Evolutionary conservation across 2,888 invertebrate species (phyloP).

Genomic region (Erpobdella octoculata): DNA sequence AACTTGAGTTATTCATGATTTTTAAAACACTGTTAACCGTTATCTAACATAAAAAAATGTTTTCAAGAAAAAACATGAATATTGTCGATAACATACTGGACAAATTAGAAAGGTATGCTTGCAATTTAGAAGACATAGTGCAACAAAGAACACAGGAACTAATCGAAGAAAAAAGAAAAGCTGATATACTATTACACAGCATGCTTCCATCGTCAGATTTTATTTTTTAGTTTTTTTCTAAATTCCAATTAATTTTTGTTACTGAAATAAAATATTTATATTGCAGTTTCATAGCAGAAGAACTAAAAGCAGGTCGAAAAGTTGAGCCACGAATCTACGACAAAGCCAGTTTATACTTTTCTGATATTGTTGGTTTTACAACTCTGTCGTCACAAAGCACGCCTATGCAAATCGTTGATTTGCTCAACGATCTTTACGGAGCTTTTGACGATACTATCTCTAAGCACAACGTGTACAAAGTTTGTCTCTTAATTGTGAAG

Average conservation of each 20-base stretch:
- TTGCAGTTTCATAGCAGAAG: slow-evolving; percentile 27
- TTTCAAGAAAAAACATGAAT: too few species aligned
- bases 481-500: slow-evolving; percentile 24
- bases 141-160: slow-evolving; percentile 12
- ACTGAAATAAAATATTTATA: too few species aligned
- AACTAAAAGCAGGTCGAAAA: slow-evolving; percentile 28
- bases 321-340: slow-evolving; percentile 38
- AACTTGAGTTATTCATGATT: too few species aligned
- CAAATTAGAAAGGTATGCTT: slow-evolving; percentile 10
- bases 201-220: slow-evolving; percentile 10
- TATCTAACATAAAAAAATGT: too few species aligned
- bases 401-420: slow-evolving; percentile 45
- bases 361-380: slow-evolving; percentile 46
- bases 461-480: slow-evolving; percentile 47
- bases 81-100: slow-evolving; percentile 11
- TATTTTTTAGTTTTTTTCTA: too few species aligned
- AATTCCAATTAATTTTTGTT: too few species aligned
- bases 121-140: slow-evolving; percentile 8
- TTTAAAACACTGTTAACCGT: too few species aligned
- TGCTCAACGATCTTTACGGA: slow-evolving; percentile 46
- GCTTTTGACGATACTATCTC: slow-evolving; percentile 44
- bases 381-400: slow-evolving; percentile 42
- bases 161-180: slow-evolving; percentile 14
- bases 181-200: slow-evolving; percentile 13
- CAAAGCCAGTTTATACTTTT: slow-evolving; percentile 45